Evolutionary conservation across 2,113 vertebrate genomes (phyloP).

Genomic region (Tretioscincus oriximinensis): DNA sequence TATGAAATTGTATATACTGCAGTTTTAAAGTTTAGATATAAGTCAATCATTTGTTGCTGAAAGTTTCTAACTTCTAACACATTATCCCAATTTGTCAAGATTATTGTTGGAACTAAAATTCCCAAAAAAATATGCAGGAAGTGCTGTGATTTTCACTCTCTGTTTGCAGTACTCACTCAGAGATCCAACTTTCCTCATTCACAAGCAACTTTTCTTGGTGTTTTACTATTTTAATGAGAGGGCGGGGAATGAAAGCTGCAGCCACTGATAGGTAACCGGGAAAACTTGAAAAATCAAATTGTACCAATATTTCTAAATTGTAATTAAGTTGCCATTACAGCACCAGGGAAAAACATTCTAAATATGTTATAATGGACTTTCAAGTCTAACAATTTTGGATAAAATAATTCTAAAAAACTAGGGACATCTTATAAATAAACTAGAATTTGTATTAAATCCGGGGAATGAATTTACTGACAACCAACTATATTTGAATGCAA

Average conservation of each 20-base stretch:
- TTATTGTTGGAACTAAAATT: background rate
- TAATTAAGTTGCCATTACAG: background rate
- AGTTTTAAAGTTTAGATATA: slow-evolving; percentile 9
- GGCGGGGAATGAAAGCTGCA: slow-evolving; percentile 12
- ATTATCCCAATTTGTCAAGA: background rate
- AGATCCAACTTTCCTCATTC: slow-evolving; percentile 1
- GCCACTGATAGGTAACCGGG: slow-evolving; percentile 10
- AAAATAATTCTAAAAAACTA: background rate
- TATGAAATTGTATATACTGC: slow-evolving; percentile 6
- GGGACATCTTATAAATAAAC: background rate
- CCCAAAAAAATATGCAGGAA: background rate
- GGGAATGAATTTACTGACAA: background rate
- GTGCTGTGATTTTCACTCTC: background rate
- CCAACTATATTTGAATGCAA: background rate
- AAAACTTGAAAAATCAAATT: background rate
- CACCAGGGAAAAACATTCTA: background rate
- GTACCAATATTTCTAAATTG: background rate
- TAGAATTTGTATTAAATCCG: background rate
- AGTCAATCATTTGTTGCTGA: slow-evolving; percentile 13
- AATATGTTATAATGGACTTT: background rate
- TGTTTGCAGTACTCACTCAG: background rate
- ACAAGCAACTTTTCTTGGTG: background rate
- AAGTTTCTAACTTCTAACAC: background rate
- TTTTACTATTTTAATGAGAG: slow-evolving; percentile 5
- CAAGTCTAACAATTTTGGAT: background rate